Evolutionary conservation across 2,888 invertebrate genomes (phyloP).

Genomic region (Mallateleia sp.): DNA sequence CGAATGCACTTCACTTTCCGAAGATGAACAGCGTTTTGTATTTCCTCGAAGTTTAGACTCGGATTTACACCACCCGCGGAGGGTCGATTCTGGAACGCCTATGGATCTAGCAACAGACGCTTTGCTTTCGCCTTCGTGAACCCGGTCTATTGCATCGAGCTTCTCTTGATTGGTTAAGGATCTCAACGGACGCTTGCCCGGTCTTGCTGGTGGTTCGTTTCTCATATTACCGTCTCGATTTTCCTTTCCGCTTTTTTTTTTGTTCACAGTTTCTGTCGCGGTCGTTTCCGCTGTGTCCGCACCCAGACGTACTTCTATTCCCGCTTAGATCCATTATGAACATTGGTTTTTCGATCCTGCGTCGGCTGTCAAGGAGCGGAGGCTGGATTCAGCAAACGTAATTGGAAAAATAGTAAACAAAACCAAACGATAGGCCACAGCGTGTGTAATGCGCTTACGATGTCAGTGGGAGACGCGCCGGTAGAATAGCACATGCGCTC

Average conservation of each 20-base stretch:
- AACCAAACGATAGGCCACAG: conserved; percentile 36
- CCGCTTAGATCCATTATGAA: conserved; percentile 67
- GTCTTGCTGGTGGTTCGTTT: conserved; percentile 91
- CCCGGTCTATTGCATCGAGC: conserved; percentile 95
- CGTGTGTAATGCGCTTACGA: conserved; percentile 83
- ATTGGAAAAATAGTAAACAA: conserved; percentile 46
- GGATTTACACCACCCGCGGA: conserved; percentile 2
- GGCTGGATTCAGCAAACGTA: neutral
- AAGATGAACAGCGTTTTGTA: conserved; percentile 23
- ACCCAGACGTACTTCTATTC: conserved; percentile 49
- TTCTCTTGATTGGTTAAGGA: conserved; percentile 94
- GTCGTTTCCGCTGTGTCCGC: conserved; percentile 70
- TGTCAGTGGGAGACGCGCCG: conserved; percentile 81
- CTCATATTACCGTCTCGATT: conserved; percentile 89
- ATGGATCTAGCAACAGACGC: no score
- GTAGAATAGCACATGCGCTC: conserved; percentile 89
- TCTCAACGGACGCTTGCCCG: conserved; percentile 94
- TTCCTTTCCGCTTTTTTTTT: conserved; percentile 80
- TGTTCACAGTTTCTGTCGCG: conserved; percentile 56
- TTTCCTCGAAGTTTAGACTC: no score
- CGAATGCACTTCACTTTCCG: conserved; percentile 79
- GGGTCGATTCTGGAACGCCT: conserved; percentile 3
- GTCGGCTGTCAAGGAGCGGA: neutral
- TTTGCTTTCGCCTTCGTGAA: conserved; percentile 94
- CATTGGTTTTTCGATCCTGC: neutral